Evolutionary conservation across 2,888 invertebrate species (phyloP).

Genomic region (Clusia tigrina): DNA sequence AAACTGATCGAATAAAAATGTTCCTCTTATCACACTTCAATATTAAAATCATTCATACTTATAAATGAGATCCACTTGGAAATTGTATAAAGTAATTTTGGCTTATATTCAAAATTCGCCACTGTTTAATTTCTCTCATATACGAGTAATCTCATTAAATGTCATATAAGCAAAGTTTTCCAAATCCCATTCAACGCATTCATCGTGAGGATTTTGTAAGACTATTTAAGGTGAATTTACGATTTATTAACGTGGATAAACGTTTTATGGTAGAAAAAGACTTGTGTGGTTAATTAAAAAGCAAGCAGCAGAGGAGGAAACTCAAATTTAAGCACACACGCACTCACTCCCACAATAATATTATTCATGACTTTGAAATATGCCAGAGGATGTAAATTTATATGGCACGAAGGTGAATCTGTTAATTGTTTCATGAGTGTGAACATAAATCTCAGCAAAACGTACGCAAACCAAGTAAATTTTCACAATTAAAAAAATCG

Average conservation of each 20-base stretch:
- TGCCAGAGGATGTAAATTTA: constrained; percentile 41
- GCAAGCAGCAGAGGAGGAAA: constrained; percentile 21
- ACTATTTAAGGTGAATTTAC: constrained; percentile 40
- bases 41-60: too few species aligned
- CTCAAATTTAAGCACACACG: background rate
- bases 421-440: constrained; percentile 57
- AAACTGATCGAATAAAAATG: too few species aligned
- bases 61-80: too few species aligned
- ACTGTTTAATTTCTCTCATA: background rate
- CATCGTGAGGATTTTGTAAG: constrained; percentile 3
- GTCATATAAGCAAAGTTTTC: background rate
- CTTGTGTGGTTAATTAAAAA: constrained; percentile 57
- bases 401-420: constrained; percentile 56
- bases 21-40: too few species aligned
- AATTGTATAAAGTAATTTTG: too few species aligned
- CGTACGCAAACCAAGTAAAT: background rate
- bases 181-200: background rate
- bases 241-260: constrained; percentile 60
- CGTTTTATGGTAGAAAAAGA: constrained; percentile 53
- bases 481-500: constrained; percentile 10
- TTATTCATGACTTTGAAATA: constrained; percentile 9
- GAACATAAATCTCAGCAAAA: constrained; percentile 46
- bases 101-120: background rate
- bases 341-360: constrained; percentile 10
- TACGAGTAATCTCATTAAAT: background rate